Evolutionary conservation across 1,140 invertebrate genomes (phyloP), one percentile per base, ranked within the genome.

Genomic region (Bombus polaris): DNA sequence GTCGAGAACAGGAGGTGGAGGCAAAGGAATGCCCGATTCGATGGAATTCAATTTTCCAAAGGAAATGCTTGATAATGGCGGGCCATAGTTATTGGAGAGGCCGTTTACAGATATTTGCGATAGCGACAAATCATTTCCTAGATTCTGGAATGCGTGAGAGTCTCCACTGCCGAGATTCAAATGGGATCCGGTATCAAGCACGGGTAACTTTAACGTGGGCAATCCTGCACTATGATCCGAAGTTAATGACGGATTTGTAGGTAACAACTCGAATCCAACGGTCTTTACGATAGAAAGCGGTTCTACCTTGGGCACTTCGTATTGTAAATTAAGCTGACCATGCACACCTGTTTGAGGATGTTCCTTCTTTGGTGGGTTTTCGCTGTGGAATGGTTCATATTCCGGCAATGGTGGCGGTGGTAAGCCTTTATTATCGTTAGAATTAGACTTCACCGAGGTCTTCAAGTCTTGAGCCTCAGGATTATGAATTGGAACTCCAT

Each of bases 371-470:
- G 74, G 72, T 15, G 83, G 68, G 0, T 81, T 70, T 2, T 81
- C 70, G 39, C 91, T 93, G 83, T 95, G 94, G 9, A 95, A 75
- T 3, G 94, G 93, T 44, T 95, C 95, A 66, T 91, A 89, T 37
- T 94, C 92, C 9, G 95, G 95, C 28, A 95, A 88, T 47, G 87
- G 87, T 32, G 95, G 95, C 44, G 96, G 96, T 39, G 96, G 96
- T 42, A 95, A 86, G 44, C 96, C 95, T 77, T 92, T 65, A 28
- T 87, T 86, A 53, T 94, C 92, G 62, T 90, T 87, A 10, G 92
- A 87, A 35, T 81, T 71, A 32, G 92, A 91, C 25, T 92, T 92
- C 78, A 94, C 93, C 2, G 92, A 92, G 22, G 91, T 92, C 83
- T 95, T 94, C 12, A 95, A 78, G 68, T 93, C 87, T 25, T 95